Base-by-base conservation (phyloP, 2,888 invertebrate genomes). In the Dromius quadrimaculatus region DNA sequence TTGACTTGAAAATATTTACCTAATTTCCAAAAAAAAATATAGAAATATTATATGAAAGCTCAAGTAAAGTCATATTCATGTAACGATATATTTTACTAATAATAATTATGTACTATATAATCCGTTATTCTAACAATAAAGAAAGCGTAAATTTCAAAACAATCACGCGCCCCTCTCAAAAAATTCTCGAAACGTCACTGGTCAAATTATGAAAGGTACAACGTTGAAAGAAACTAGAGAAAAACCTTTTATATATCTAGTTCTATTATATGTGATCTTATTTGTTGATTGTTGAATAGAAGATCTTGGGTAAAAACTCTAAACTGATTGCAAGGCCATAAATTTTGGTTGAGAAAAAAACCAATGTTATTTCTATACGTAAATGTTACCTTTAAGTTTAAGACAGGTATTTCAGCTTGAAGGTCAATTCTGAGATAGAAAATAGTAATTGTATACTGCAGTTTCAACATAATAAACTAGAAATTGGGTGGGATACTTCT, bases 381-480 rank as follows among this genome's bases (percentile, higher is more conserved):
- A 54, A 54, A 54, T 54, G 50, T 54, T 54, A 54, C 15, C 50
- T 28, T 28, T 54, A 54, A 28, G 50, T 54, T 15, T 28, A 28
- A n/a, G 13, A 6, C 50, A 28, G 50, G 50, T 54, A 28, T 54
- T 50, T 50, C 28, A 11, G 28, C 50, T 47, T 15, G 50, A 54
- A 28, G 50, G 50, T 54, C 50, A 54, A 6, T 47, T 47, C 23
- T 23, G 23, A 4, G 28, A 17, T 2, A 54, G 6, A 54, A 54
- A 54, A 54, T 28, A 23, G 28, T 54, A 54, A 54, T 54, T 15
- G 28, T 23, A 54, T 15, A 15, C n/a, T 28, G 50, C 32, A 54
- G 11, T 54, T 54, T 28, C 50, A 54, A 13, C 8, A 4, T 0
- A 13, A 5, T 6, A 11, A 50, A 54, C n/a, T n/a, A n/a, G n/a